phyloP scores from a whole-genome alignment of 2,113 vertebrate species.

The Psettodes erumei region DNA sequence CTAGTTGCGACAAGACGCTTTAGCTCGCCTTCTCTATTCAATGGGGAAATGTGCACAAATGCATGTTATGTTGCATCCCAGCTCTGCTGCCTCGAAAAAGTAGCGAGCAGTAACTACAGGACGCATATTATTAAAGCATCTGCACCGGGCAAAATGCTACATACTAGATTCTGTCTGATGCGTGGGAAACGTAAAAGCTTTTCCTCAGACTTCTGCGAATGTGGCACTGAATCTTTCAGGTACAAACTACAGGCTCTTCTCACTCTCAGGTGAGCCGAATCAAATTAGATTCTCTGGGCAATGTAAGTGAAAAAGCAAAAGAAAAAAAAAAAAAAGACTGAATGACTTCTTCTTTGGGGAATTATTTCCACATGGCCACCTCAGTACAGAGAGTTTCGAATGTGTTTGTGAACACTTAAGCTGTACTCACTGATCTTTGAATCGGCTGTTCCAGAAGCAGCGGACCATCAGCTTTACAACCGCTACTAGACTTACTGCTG shows the following conservation, averaged over 20 bases:
- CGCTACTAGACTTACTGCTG: neutral
- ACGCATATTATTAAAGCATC: neutral
- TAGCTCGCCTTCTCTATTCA: neutral
- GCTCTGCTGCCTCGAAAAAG: neutral
- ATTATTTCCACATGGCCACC: slow-evolving; percentile 32
- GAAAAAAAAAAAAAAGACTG: too few relatives aligned
- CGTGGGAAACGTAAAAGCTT: neutral
- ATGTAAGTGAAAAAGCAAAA: neutral
- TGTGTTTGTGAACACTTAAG: slow-evolving; percentile 9
- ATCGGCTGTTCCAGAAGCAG: slow-evolving; percentile 22
- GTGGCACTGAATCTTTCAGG: neutral
- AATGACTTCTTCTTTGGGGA: slow-evolving; percentile 11
- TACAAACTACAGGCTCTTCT: neutral
- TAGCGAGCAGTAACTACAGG: neutral
- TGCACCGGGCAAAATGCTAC: neutral
- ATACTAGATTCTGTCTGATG: neutral
- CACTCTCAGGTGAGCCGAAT: neutral
- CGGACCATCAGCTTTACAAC: slow-evolving; percentile 26
- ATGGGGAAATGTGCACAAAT: neutral
- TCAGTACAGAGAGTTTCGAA: neutral
- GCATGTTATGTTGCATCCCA: neutral
- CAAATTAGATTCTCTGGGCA: slow-evolving; percentile 2
- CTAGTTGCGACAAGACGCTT: neutral
- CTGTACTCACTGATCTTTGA: neutral
- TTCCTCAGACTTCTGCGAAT: neutral